Evolutionary conservation across 2,113 vertebrate genomes (phyloP), one percentile per base, ranked within the genome.

Genomic region (Monopterus albus): DNA sequence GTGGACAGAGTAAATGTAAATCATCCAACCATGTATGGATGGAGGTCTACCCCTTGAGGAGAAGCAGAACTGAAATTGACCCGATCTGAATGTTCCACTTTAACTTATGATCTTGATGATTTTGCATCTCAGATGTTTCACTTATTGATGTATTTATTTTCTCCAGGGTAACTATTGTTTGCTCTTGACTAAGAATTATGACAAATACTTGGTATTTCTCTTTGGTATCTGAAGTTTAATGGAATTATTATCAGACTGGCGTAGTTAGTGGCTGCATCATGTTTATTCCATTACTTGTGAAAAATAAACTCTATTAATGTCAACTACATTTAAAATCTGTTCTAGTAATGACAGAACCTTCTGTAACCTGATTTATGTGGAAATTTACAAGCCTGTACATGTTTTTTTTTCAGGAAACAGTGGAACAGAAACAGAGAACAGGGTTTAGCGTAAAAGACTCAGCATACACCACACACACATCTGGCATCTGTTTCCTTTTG

Each of bases 401-500:
- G n/a, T n/a, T n/a, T 49, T 23, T 14, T 46, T 47, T 31, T n/a
- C 50, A 68, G 49, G 43, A 81, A 81, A 45, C 26, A 42, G 9
- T 8, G 71, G 57, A 77, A 79, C 52, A 68, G 72, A 64, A 74
- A 23, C 36, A 42, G 46, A 57, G 21, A 75, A 70, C 40, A 33
- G 33, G 42, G 7, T 31, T 78, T 29, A 20, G 7, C 66, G 57
- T 28, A 28, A 77, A 39, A 63, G 26, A 56, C 38, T 36, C 39
- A 36, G 51, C 58, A 82, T 51, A 72, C 13, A 10, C 43, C 14
- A 5, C 50, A 58, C 50, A 58, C 52, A 71, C 84, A 82, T 83
- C 75, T 86, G 77, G 63, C 65, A 78, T 69, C 80, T 71, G 63
- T 66, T 81, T 80, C 72, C 60, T 81, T 77, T 52, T 63, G 28